Evolutionary conservation across 2,113 vertebrate species (phyloP).

Genomic region (Macquaria australasica): DNA sequence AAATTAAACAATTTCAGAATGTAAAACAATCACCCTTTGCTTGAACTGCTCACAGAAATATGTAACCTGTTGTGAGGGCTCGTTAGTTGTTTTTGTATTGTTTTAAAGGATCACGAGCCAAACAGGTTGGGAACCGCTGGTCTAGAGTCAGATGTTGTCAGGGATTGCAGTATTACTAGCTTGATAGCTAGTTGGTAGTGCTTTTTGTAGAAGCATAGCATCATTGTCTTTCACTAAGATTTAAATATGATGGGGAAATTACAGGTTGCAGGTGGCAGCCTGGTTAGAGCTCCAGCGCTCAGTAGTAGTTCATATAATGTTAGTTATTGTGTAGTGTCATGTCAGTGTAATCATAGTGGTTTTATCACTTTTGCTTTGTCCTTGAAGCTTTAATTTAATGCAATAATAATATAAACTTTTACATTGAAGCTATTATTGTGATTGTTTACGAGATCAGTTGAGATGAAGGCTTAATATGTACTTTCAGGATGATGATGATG

Average conservation of each 20-base stretch:
- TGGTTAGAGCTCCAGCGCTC: not conserved
- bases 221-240: not conserved
- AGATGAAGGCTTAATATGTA: constrained; percentile 1
- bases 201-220: not conserved
- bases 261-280: not conserved
- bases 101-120: not conserved
- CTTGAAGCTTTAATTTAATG: not conserved
- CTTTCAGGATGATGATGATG: not conserved
- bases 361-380: not conserved
- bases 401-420: not conserved
- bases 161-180: not conserved
- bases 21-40: not conserved
- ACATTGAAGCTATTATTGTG: not conserved
- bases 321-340: not conserved
- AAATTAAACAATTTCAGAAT: not conserved
- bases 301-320: constrained; percentile 6
- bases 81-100: not conserved
- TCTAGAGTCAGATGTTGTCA: not conserved
- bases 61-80: not conserved
- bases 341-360: not conserved
- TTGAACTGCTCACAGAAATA: not conserved
- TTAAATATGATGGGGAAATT: not conserved
- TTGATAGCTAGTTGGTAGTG: not conserved
- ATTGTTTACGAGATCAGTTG: not conserved
- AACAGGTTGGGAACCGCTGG: not conserved